A percentile compares a stretch with the other conserved stretches of the same genome.
Conservation (phyloP, 2,888 invertebrate species). For the Sceliomorpha sp. region DNA sequence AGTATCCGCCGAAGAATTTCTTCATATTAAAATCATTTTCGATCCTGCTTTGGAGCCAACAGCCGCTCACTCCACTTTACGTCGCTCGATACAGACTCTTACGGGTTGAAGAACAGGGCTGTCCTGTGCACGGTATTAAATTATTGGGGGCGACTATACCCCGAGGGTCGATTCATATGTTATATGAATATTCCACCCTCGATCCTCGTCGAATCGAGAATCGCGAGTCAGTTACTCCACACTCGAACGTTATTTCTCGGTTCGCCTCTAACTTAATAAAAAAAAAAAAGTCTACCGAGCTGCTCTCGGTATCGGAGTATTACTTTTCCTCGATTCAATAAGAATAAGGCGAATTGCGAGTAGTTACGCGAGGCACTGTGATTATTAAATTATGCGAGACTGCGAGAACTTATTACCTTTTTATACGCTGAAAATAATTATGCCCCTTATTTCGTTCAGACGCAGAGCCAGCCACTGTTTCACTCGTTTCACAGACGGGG, state of each 20-base stretch:
- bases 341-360: constrained; percentile 43
- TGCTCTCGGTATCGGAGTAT: constrained; percentile 40
- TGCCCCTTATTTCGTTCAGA: constrained; percentile 12
- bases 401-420: constrained; percentile 37
- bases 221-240: constrained; percentile 42
- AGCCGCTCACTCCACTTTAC: constrained; percentile 51
- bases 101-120: constrained; percentile 60
- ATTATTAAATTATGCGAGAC: constrained; percentile 51
- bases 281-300: constrained; percentile 45
- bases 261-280: constrained; percentile 48
- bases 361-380: constrained; percentile 40
- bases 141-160: constrained; percentile 65
- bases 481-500: not conserved
- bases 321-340: constrained; percentile 49
- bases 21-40: constrained; percentile 59
- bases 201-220: constrained; percentile 32
- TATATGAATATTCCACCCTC: constrained; percentile 62
- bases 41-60: constrained; percentile 55
- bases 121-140: constrained; percentile 68
- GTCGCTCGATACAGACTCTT: constrained; percentile 62
- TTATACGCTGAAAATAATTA: constrained; percentile 35
- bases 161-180: constrained; percentile 66
- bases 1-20: constrained; percentile 60
- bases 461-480: no score
- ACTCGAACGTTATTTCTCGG: constrained; percentile 50